Evolutionary conservation across 2,888 invertebrate genomes (phyloP).

Genomic region (Scaptomyza cyrtandrae): DNA sequence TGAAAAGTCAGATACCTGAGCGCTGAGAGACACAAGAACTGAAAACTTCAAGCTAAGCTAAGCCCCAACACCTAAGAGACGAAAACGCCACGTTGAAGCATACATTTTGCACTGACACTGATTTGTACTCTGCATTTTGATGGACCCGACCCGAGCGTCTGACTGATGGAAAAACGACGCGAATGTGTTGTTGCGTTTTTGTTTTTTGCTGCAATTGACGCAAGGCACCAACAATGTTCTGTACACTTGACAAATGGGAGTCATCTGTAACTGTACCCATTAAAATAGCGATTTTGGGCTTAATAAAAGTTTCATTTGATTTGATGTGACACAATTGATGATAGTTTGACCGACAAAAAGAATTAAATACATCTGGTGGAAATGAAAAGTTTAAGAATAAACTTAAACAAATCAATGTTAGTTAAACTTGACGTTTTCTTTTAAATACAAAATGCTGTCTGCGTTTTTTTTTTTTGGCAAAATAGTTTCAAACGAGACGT

Average conservation of each 20-base stretch:
- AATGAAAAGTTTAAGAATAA: too few relatives aligned
- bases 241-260: conserved; percentile 2
- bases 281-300: background rate
- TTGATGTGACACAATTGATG: background rate
- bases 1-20: conserved; percentile 8
- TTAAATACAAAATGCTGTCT: too few relatives aligned
- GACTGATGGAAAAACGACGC: conserved; percentile 4
- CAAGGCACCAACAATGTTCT: background rate
- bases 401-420: too few relatives aligned
- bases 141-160: background rate
- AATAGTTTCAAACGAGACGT: too few relatives aligned
- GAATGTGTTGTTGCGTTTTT: background rate
- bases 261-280: background rate
- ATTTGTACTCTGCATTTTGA: conserved; percentile 51
- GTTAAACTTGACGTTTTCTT: too few relatives aligned
- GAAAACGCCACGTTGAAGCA: background rate
- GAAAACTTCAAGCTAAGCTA: background rate
- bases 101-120: conserved; percentile 60
- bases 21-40: background rate
- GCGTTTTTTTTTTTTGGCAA: too few relatives aligned
- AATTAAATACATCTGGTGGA: too few relatives aligned
- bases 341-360: too few relatives aligned
- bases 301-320: too few relatives aligned
- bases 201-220: too few relatives aligned
- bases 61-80: conserved; percentile 1